These are phyloP conservation scores for Pseudomyrmex concolor DNA, from an alignment of 1,140 invertebrate species.

Conservation along the genomic window DNA sequence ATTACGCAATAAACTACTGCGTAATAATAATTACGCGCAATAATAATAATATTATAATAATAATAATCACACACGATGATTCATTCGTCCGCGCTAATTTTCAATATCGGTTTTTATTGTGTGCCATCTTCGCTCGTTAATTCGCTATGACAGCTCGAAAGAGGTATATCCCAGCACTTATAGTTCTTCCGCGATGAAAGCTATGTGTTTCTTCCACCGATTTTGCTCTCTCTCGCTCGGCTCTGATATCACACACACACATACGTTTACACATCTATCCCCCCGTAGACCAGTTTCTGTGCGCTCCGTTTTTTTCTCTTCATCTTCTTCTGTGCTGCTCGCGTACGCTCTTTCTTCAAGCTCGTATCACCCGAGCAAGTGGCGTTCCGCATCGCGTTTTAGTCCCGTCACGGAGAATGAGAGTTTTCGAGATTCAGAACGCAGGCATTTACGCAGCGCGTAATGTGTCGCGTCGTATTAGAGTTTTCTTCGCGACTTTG, in stretches of 20 bases:
- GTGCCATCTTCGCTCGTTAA: conserved; percentile 31
- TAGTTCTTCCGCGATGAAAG: conserved; percentile 52
- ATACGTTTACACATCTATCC: not conserved
- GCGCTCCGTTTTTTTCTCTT: conserved; percentile 16
- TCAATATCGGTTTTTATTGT: not conserved
- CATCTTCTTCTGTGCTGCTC: not conserved
- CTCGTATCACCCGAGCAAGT: not conserved
- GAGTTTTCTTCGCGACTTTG: not conserved
- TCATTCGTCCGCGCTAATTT: conserved; percentile 14
- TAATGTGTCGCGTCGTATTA: conserved; percentile 13
- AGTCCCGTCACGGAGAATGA: not conserved
- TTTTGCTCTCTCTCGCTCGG: conserved; percentile 20
- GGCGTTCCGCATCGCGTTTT: not conserved
- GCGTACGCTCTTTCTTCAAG: conserved; percentile 23
- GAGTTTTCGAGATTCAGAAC: conserved; percentile 27
- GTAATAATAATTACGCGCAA: not conserved
- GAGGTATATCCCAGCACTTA: conserved; percentile 27
- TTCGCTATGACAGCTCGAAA: conserved; percentile 8
- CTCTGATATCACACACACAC: conserved; percentile 43
- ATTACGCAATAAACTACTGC: conserved; percentile 2
- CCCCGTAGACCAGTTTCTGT: conserved; percentile 66
- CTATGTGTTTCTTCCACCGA: conserved; percentile 36
- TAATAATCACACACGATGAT: conserved; percentile 27
- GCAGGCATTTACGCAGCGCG: not conserved
- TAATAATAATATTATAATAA: not conserved